Percentiles rank a stretch among this genome's conserved stretches.
These are phyloP conservation scores for Epizoanthus scotinus DNA, from an alignment of 92 coral and sea anemone species.

Conservation along the genomic window DNA sequence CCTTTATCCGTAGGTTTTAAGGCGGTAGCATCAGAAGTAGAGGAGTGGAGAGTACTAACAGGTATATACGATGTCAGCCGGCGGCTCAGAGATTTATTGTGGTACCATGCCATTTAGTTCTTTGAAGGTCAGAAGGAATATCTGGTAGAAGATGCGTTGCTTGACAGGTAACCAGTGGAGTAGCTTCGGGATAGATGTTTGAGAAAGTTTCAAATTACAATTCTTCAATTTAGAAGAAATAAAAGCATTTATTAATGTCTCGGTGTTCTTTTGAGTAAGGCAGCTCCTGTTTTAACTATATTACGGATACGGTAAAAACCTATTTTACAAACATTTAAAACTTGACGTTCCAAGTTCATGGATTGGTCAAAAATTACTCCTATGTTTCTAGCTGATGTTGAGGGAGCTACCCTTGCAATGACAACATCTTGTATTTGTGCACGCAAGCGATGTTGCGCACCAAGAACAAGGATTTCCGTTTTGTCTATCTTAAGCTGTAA, in stretches of 20 bases:
- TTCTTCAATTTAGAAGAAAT: conserved; percentile 26
- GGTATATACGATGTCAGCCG: conserved; percentile 5
- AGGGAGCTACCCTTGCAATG: not conserved
- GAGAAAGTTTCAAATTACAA: conserved; percentile 26
- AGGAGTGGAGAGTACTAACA: not conserved
- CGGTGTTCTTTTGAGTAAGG: not conserved
- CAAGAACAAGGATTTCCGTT: not conserved
- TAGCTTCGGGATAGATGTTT: not conserved
- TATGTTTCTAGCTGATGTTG: conserved; percentile 1
- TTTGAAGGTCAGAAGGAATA: not conserved
- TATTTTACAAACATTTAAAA: conserved; percentile 29
- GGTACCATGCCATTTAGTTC: conserved; percentile 1
- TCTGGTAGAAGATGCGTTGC: not conserved
- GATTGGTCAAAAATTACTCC: conserved; percentile 19
- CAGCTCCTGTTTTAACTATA: conserved; percentile 14
- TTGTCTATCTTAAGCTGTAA: not conserved
- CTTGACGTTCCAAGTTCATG: conserved; percentile 22
- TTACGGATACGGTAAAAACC: conserved; percentile 22
- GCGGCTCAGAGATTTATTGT: conserved; percentile 2
- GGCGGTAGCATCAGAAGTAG: not conserved
- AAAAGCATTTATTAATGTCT: conserved; percentile 24
- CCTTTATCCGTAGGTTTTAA: too few species aligned
- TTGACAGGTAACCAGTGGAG: not conserved
- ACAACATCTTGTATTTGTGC: not conserved
- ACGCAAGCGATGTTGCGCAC: too few species aligned